These are phyloP conservation scores for Aramus guarauna DNA, from an alignment of 2,113 vertebrate genomes.

Conservation along the genomic window DNA sequence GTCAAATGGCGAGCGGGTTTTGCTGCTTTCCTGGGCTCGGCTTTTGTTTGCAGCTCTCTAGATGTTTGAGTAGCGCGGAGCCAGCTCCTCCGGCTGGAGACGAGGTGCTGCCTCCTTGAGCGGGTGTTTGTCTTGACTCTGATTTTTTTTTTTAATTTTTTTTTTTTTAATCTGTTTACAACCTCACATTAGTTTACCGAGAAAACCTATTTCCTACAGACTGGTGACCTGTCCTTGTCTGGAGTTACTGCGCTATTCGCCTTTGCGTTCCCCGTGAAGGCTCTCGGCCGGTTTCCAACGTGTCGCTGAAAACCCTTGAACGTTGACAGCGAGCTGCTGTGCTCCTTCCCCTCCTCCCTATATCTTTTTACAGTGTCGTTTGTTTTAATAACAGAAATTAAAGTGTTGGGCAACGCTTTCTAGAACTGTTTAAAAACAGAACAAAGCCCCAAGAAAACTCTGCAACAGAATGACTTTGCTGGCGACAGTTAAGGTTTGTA, in stretches of 20 bases:
- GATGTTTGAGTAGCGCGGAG: neutral
- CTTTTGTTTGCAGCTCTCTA: neutral
- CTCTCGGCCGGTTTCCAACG: rapidly evolving
- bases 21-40: neutral
- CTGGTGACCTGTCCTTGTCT: slow-evolving; percentile 16
- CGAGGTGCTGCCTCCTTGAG: rapidly evolving
- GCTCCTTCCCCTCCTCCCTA: rapidly evolving
- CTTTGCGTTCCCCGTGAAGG: neutral
- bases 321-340: rapidly evolving
- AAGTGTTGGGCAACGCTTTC: neutral
- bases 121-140: neutral
- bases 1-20: neutral
- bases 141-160: neutral
- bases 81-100: neutral
- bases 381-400: neutral
- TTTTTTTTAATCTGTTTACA: neutral
- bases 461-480: slow-evolving; percentile 37
- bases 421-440: neutral
- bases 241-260: neutral
- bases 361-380: neutral
- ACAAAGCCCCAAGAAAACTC: neutral
- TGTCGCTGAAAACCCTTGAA: neutral
- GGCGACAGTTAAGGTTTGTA: slow-evolving; percentile 15
- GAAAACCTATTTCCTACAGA: neutral
- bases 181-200: neutral